phyloP scores from a whole-genome alignment of 2,797 vertebrate species.

The Tadarida brasiliensis region DNA sequence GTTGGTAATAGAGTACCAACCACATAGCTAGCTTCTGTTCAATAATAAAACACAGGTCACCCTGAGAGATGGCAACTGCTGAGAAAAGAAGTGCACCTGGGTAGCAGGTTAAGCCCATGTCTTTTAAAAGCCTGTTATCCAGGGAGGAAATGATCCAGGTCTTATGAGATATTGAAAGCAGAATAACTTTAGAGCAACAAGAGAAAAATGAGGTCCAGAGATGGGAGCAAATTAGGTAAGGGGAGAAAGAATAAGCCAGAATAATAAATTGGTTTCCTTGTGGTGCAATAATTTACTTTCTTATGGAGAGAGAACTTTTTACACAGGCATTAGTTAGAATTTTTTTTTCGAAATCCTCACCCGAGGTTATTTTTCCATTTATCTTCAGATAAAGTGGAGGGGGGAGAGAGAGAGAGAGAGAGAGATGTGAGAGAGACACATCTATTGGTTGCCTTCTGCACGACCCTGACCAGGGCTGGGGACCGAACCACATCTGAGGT shows the following conservation, averaged over 20 bases:
- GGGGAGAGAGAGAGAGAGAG: no score
- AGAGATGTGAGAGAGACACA: no score
- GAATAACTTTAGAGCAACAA: constrained; percentile 74
- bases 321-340: constrained; percentile 71
- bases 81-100: constrained; percentile 71
- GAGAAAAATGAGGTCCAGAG: constrained; percentile 77
- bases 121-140: constrained; percentile 74
- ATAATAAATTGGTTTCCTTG: constrained; percentile 76
- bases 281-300: constrained; percentile 48
- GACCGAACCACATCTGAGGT: no score
- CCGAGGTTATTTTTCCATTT: no score
- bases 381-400: no score
- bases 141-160: constrained; percentile 57
- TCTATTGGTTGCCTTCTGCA: no score
- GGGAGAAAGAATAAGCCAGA: constrained; percentile 61
- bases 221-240: constrained; percentile 72
- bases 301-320: not conserved
- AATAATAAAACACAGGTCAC: constrained; percentile 75
- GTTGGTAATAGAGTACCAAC: constrained; percentile 77
- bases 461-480: no score
- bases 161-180: constrained; percentile 79
- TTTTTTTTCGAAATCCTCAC: no score
- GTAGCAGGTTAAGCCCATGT: constrained; percentile 72
- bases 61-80: constrained; percentile 72
- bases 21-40: constrained; percentile 77